Evolutionary conservation across 2,113 vertebrate species (phyloP).

Genomic region (Archocentrus centrarchus): DNA sequence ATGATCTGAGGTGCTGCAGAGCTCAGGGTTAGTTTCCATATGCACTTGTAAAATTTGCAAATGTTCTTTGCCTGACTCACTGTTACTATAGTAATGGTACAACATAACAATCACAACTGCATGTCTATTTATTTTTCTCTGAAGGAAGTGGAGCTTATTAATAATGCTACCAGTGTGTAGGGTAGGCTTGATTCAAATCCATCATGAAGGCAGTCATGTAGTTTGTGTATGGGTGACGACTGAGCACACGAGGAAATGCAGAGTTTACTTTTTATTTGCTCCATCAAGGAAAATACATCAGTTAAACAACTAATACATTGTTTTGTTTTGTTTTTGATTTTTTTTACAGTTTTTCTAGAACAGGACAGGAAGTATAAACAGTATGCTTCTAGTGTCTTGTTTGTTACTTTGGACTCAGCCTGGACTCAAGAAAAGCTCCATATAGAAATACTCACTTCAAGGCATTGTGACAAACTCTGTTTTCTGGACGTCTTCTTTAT

Average conservation of each 20-base stretch:
- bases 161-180: background rate
- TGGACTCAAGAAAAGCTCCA: background rate
- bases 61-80: background rate
- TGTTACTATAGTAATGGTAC: background rate
- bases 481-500: background rate
- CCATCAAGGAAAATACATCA: background rate
- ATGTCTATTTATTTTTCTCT: background rate
- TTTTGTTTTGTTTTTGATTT: background rate
- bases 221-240: background rate
- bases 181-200: background rate
- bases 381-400: background rate
- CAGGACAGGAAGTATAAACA: background rate
- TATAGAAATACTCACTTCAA: background rate
- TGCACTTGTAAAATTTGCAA: constrained; percentile 2
- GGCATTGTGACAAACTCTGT: background rate
- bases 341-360: background rate
- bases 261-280: background rate
- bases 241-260: background rate
- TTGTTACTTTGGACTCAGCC: background rate
- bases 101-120: background rate
- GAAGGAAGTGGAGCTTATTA: background rate
- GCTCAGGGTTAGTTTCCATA: background rate
- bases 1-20: background rate
- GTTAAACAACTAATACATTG: background rate
- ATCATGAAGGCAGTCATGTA: background rate